These are phyloP conservation scores for Tokudaia muenninki DNA, from an alignment of 2,797 vertebrate genomes.

Conservation along the genomic window DNA sequence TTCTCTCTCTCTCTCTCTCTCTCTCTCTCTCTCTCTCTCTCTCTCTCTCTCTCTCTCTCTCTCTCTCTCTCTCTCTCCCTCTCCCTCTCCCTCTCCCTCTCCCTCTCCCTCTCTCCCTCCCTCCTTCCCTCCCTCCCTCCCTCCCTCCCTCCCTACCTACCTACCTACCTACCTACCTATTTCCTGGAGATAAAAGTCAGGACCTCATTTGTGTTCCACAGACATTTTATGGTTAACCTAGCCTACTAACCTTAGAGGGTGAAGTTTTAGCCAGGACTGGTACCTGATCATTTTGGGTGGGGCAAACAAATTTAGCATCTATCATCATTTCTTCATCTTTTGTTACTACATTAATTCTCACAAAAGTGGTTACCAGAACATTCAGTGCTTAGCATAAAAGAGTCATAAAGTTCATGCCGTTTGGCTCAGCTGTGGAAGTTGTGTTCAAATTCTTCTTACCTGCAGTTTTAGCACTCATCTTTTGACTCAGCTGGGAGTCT, in stretches of 20 bases:
- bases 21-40: no score
- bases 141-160: no score
- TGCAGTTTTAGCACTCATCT: conserved; percentile 30
- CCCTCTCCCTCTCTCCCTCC: no score
- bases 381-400: conserved; percentile 31
- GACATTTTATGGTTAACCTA: neutral
- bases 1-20: no score
- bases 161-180: no score
- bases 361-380: conserved; percentile 48
- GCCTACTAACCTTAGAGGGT: neutral
- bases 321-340: conserved; percentile 6
- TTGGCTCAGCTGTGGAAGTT: conserved; percentile 35
- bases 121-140: no score
- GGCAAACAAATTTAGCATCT: conserved; percentile 33
- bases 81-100: no score
- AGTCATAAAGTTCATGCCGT: conserved; percentile 42
- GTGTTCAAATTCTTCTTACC: conserved; percentile 11
- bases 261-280: conserved; percentile 30
- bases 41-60: no score
- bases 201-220: no score
- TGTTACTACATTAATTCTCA: neutral
- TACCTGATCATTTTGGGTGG: conserved; percentile 5
- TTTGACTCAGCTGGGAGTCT: conserved; percentile 7
- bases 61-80: no score
- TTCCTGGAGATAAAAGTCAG: neutral